Evolutionary conservation across 1,140 invertebrate genomes (phyloP), one percentile per base, ranked within the genome.

Genomic region (Archivesica marissinica): DNA sequence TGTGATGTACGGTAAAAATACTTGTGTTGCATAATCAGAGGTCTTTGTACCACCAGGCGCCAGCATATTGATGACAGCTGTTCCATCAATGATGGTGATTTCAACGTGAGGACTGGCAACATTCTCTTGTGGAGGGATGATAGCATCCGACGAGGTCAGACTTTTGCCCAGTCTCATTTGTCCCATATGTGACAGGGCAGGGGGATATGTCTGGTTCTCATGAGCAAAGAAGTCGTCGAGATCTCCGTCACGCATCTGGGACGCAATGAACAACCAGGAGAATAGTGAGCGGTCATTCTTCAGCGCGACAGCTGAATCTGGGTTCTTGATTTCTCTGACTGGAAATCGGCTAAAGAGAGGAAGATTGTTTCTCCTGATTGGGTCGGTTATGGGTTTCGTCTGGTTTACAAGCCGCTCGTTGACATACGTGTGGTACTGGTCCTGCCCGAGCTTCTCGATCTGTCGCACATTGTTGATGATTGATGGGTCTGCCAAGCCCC

Each of bases 171-270:
- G 25, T n/a, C 76, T 56, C 17, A 82, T 9, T 2, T 86, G 4
- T 23, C 85, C 85, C 56, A 75, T 50, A 28, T 86, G 56, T 30
- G 85, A 88, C 11, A 89, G 33, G 4, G 87, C 84, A 47, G 86
- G 88, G 23, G 87, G 87, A 52, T 28, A 86, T 7, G 75, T 39
- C 52, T 89, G 87, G 76, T 88, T 91, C 78, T 90, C 88, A 76
- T 90, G 86, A 15, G 39, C 23, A 72, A 90, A 90, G 28, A 91
- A 90, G 4, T 84, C 61, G 25, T 88, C 59, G 17, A 89, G 72
- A 56, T 90, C 78, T 28, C 85, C 81, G 50, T 88, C 61, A 54
- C 82, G 47, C 44, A 38, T 76, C 64, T 90, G 88, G 39, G 83
- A 87, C 17, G 82, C 70, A 6, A 87, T 77, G 54, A 61, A 89